These are phyloP conservation scores for Ochotona curzoniae DNA, from an alignment of 2,113 vertebrate species.

Conservation along the genomic window DNA sequence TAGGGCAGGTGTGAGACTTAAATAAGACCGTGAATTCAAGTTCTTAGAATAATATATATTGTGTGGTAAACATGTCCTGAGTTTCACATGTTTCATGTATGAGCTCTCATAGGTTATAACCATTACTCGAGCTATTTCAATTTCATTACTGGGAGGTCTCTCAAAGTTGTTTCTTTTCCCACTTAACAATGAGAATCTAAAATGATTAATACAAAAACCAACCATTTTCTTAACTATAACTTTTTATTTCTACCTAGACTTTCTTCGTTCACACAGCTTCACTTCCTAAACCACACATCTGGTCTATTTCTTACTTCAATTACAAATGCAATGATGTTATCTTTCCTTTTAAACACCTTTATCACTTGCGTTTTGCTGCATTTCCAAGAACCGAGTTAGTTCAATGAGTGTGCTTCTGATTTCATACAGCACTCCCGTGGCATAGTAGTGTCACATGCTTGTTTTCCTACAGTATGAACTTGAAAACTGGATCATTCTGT, in stretches of 20 bases:
- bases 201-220: neutral
- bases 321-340: neutral
- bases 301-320: neutral
- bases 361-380: neutral
- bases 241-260: neutral
- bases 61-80: neutral
- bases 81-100: neutral
- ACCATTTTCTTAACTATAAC: neutral
- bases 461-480: neutral
- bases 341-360: neutral
- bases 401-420: neutral
- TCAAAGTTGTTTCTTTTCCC: neutral
- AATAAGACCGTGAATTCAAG: neutral
- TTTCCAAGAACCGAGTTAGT: neutral
- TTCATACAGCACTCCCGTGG: neutral
- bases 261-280: neutral
- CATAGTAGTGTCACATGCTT: neutral
- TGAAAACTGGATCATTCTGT: neutral
- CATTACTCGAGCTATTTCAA: neutral
- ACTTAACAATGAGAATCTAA: constrained; percentile 13
- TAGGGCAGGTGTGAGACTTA: neutral
- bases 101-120: neutral
- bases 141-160: neutral
- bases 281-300: neutral
- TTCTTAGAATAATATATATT: neutral